phyloP scores from a whole-genome alignment of 2,113 vertebrate genomes.

The Microcebus ravelobensis region DNA sequence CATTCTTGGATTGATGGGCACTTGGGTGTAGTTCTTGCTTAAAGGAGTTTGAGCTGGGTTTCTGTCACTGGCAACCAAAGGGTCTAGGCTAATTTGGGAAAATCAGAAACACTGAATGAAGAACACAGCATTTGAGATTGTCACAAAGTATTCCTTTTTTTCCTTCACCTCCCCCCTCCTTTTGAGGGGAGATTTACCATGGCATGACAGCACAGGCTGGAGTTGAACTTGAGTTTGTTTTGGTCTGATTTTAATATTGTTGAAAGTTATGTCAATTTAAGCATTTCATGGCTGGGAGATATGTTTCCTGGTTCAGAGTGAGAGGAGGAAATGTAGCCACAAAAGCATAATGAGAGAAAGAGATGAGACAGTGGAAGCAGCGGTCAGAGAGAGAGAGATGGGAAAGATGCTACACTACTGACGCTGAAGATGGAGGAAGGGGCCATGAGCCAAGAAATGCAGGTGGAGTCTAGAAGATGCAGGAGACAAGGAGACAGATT shows the following conservation, averaged over 20 bases:
- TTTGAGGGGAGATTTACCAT: neutral
- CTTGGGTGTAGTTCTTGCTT: neutral
- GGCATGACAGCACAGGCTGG: neutral
- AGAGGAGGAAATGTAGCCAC: too few relatives aligned
- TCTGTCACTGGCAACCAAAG: neutral
- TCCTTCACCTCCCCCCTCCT: neutral
- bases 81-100: neutral
- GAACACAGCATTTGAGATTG: neutral
- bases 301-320: neutral
- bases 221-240: neutral
- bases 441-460: too few relatives aligned
- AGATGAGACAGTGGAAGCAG: too few relatives aligned
- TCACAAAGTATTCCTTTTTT: neutral
- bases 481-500: too few relatives aligned
- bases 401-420: too few relatives aligned
- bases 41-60: neutral
- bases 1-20: too few relatives aligned
- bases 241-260: neutral
- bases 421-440: too few relatives aligned
- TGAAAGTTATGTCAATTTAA: slow-evolving; percentile 27
- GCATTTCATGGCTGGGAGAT: neutral
- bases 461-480: too few relatives aligned
- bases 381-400: too few relatives aligned
- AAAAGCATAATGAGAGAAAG: too few relatives aligned
- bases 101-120: neutral